phyloP scores from a whole-genome alignment of 1,140 invertebrate genomes.

The Steinernema khuongi region DNA sequence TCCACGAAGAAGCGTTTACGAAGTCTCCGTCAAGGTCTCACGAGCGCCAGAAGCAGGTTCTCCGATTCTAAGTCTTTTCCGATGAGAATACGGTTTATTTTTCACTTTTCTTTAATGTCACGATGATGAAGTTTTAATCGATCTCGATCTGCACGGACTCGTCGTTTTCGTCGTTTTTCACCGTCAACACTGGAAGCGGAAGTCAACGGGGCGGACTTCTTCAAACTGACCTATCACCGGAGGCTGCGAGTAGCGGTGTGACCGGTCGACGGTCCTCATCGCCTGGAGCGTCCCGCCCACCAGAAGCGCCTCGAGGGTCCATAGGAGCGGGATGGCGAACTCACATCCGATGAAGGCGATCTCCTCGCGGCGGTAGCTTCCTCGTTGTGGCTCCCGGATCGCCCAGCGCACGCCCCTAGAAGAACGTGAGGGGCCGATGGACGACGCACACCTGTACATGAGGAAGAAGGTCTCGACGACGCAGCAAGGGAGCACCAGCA shows the following conservation, averaged over 20 bases:
- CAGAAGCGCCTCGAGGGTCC: background rate
- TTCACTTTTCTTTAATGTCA: background rate
- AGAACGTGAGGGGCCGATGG: background rate
- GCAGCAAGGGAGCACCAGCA: slow-evolving; percentile 36
- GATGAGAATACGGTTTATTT: background rate
- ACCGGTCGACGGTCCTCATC: background rate
- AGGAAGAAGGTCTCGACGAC: slow-evolving; percentile 34
- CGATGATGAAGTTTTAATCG: slow-evolving; percentile 14
- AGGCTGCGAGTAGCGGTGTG: slow-evolving; percentile 38
- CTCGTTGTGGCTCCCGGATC: background rate
- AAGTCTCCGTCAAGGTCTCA: too few species aligned
- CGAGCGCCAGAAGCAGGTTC: too few species aligned
- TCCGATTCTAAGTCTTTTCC: slow-evolving; percentile 14
- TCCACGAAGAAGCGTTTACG: background rate
- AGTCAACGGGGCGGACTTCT: too few species aligned
- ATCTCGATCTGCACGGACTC: slow-evolving; percentile 42
- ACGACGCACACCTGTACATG: slow-evolving; percentile 25
- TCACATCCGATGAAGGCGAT: slow-evolving; percentile 5
- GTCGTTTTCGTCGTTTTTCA: slow-evolving; percentile 41
- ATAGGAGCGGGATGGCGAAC: background rate
- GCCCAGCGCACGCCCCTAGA: slow-evolving; percentile 1
- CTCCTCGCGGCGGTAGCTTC: background rate
- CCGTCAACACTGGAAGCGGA: slow-evolving; percentile 36
- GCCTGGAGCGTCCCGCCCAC: background rate
- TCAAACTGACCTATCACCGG: too few species aligned